phyloP scores from a whole-genome alignment of 1,140 invertebrate genomes.

The Octopus bimaculoides region DNA sequence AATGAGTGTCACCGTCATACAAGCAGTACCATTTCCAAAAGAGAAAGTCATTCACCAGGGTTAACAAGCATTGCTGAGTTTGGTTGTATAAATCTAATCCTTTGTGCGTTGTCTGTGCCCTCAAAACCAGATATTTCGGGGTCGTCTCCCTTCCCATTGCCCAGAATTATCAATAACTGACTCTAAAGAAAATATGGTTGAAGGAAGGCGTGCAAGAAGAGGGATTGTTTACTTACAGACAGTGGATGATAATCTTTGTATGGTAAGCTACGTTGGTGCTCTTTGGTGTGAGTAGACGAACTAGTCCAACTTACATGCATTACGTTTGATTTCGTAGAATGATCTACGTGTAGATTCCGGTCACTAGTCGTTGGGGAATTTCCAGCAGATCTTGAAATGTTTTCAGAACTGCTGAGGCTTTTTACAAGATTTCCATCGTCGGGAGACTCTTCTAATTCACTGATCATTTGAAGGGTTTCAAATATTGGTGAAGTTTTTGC shows the following conservation, averaged over 20 bases:
- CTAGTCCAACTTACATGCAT: constrained; percentile 48
- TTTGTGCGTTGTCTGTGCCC: too few species aligned
- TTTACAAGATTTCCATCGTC: constrained; percentile 3
- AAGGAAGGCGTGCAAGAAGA: too few species aligned
- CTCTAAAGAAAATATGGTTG: too few species aligned
- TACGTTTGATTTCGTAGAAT: constrained; percentile 40
- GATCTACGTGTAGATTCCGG: constrained; percentile 19
- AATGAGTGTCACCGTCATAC: too few species aligned
- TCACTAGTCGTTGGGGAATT: constrained; percentile 19
- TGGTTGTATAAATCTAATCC: too few species aligned
- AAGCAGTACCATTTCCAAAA: too few species aligned
- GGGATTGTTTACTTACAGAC: constrained; percentile 36
- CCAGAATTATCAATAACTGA: too few species aligned
- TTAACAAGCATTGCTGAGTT: too few species aligned
- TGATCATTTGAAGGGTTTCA: constrained; percentile 6
- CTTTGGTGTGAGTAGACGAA: constrained; percentile 24
- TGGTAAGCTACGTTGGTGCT: constrained; percentile 30
- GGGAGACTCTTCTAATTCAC: constrained; percentile 21
- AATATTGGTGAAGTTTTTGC: constrained; percentile 25
- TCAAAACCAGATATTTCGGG: too few species aligned
- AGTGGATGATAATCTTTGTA: constrained; percentile 37
- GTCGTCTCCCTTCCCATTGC: too few species aligned
- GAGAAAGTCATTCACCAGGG: too few species aligned
- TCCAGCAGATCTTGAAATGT: constrained; percentile 23
- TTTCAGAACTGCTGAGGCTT: neutral